These are phyloP conservation scores for Gibbula magus DNA, from an alignment of 2,888 invertebrate species.

Conservation along the genomic window DNA sequence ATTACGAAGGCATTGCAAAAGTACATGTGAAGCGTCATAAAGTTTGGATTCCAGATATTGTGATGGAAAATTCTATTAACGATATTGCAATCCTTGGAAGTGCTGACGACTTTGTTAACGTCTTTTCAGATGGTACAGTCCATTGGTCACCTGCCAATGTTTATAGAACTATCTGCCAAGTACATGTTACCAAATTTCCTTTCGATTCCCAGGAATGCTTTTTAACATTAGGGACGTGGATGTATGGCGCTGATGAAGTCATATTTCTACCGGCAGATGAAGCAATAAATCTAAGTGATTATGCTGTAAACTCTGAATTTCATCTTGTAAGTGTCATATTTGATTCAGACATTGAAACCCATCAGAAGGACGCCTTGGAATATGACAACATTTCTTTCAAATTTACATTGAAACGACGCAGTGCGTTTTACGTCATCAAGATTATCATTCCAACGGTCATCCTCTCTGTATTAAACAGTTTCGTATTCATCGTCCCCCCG, in stretches of 20 bases:
- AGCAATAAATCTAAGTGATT: not conserved
- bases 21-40: not conserved
- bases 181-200: not conserved
- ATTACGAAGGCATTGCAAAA: not conserved
- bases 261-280: not conserved
- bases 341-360: too few relatives aligned
- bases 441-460: not conserved
- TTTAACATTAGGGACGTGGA: not conserved
- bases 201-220: not conserved
- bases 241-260: not conserved
- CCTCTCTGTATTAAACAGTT: constrained; percentile 5
- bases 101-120: not conserved
- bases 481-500: constrained; percentile 17
- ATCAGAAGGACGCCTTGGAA: not conserved
- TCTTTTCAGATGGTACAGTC: not conserved
- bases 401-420: not conserved
- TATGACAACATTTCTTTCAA: not conserved
- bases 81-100: not conserved
- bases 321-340: not conserved
- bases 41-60: not conserved
- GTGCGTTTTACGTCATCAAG: constrained; percentile 12
- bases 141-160: not conserved
- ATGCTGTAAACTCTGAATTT: not conserved
- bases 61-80: not conserved
- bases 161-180: not conserved